Evolutionary conservation across 2,797 vertebrate species (phyloP).

Genomic region (Sylvilagus floridanus): DNA sequence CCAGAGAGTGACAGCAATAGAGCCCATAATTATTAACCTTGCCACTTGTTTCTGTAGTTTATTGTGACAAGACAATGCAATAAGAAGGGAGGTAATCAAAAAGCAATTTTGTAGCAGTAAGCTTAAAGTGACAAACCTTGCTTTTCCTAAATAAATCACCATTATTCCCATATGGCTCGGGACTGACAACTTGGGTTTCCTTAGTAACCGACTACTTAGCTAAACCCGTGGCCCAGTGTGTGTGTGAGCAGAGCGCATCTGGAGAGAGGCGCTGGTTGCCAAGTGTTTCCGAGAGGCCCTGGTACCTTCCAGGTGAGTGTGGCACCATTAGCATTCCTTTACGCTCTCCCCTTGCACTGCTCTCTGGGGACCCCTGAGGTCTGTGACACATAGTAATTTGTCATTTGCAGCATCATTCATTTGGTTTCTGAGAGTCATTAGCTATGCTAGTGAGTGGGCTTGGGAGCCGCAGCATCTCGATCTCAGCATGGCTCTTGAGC

Average conservation of each 20-base stretch:
- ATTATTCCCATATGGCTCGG: conserved; percentile 88
- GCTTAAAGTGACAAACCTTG: conserved; percentile 91
- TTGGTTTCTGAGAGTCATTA: conserved; percentile 68
- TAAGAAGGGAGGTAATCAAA: conserved; percentile 90
- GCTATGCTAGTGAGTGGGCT: conserved; percentile 38
- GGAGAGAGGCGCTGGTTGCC: conserved; percentile 9
- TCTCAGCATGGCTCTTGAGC: not conserved
- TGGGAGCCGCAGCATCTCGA: not conserved
- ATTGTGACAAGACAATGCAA: conserved; percentile 91
- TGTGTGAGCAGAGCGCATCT: not conserved
- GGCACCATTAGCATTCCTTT: not conserved
- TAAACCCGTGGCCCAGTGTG: conserved; percentile 66
- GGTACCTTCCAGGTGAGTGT: not conserved
- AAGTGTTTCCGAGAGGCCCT: conserved; percentile 36
- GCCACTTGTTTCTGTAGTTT: conserved; percentile 90
- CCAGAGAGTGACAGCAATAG: conserved; percentile 85
- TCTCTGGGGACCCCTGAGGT: conserved; percentile 52
- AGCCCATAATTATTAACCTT: conserved; percentile 89
- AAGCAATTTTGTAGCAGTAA: conserved; percentile 90
- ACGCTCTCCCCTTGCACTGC: not conserved
- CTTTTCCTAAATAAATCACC: conserved; percentile 91
- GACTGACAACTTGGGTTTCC: conserved; percentile 90
- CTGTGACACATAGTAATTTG: conserved; percentile 66
- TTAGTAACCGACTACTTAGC: conserved; percentile 89
- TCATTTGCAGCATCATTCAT: conserved; percentile 78